Conservation (phyloP, 2,113 vertebrate genomes). For the Pterocles gutturalis region DNA sequence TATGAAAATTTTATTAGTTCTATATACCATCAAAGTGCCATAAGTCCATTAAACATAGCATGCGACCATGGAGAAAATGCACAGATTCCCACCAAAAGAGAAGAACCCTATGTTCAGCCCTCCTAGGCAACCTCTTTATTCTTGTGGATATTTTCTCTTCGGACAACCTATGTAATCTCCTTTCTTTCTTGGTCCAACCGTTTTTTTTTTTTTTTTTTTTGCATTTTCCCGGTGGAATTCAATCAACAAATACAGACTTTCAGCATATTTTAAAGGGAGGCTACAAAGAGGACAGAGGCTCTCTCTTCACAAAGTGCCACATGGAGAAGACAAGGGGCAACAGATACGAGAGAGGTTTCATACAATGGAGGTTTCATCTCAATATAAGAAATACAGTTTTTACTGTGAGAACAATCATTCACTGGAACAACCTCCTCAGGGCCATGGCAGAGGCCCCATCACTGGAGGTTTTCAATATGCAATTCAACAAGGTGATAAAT, state of each 20-base stretch:
- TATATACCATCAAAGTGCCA: neutral
- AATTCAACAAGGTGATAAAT: neutral
- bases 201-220: neutral
- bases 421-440: neutral
- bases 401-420: neutral
- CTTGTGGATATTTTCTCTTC: neutral
- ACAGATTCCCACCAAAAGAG: neutral
- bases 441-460: neutral
- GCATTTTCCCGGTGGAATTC: neutral
- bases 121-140: neutral
- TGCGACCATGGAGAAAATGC: neutral
- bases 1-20: neutral
- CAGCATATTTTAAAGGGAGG: neutral
- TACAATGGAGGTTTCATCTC: neutral
- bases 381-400: neutral
- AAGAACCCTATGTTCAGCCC: neutral
- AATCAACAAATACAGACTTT: neutral
- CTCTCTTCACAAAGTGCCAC: neutral
- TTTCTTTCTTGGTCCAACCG: accelerated
- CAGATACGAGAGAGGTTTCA: neutral
- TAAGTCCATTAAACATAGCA: accelerated
- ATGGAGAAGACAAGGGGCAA: neutral
- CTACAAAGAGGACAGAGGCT: neutral
- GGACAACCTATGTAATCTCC: neutral
- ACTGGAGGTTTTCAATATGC: neutral